Conservation (phyloP, 2,888 invertebrate genomes). For the Lasius platythorax region DNA sequence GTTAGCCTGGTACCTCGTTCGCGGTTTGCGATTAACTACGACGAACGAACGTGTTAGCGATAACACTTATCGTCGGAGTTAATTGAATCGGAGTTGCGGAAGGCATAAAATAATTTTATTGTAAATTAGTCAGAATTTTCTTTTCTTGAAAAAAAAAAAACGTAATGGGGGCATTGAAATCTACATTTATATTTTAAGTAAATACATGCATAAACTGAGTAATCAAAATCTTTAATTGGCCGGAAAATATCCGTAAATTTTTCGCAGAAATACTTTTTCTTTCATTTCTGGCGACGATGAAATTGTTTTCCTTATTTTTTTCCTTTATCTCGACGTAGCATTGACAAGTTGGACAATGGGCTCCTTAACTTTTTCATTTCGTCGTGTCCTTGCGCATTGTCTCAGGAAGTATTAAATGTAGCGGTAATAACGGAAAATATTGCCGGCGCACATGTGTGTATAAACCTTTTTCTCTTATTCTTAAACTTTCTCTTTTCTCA, state of each 20-base stretch:
- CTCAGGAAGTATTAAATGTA: neutral
- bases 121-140: neutral
- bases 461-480: conserved; percentile 4
- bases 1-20: conserved; percentile 3
- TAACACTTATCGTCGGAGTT: conserved; percentile 32
- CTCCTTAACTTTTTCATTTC: conserved; percentile 35
- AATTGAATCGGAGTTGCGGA: conserved; percentile 25
- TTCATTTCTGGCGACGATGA: neutral
- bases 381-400: neutral
- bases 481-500: neutral
- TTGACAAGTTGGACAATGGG: neutral
- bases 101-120: neutral
- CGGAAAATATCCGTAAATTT: neutral
- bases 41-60: conserved; percentile 6
- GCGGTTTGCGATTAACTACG: conserved; percentile 23
- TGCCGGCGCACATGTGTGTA: neutral
- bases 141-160: neutral
- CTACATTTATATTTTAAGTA: neutral
- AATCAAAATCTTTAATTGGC: conserved; percentile 3
- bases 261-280: neutral
- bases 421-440: neutral
- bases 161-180: neutral
- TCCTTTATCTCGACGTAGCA: neutral
- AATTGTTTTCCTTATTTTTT: neutral
- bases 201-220: neutral